Evolutionary conservation across 1,140 invertebrate species (phyloP), one percentile per base, ranked within the genome.

Genomic region (Drosophila tropicalis): DNA sequence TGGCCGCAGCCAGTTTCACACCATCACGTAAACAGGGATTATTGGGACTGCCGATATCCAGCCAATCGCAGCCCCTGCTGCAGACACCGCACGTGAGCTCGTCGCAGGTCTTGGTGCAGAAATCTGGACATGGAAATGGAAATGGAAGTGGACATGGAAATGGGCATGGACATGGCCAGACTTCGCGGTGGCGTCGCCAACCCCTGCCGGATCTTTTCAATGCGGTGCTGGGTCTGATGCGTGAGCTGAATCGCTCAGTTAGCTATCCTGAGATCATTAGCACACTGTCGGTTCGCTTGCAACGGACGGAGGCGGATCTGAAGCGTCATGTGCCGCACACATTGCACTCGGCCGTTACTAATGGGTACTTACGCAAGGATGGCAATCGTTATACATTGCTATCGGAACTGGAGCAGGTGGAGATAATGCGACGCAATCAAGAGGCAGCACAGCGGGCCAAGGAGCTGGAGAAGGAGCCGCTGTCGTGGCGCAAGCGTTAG

Each of bases 231-330:
- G 39, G 62, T 0, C 39, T 87, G 9, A 76, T 86, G 70, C 62
- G 58, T 0, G 83, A 83, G 3, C 57, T 73, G 0, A 64, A 58
- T n/a, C 84, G 83, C 3, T 70, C 83, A 5, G 72, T 86, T 2
- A 89, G 84, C 65, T 86, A 86, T 76, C 83, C 76, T n/a, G 83
- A 86, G 36, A 76, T 86, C 13, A 79, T 86, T 7, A 75, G 47
- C 7, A 64, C 51, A 12, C 47, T 86, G 17, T 29, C 79, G 13
- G 13, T 41, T 17, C 69, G 83, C 6, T 64, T 87, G 19, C 69
- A 71, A 1, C 76, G 83, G 0, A 51, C 73, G 55, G 79, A 74
- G 15, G 69, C 79, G 17, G 83, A 86, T 13, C 39, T 86, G 5
- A 86, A 86, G 65, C 83, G 83, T 10, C 83, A 86, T n/a, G 58